Conservation (phyloP, 2,888 invertebrate genomes). For the Sisyra nigra region DNA sequence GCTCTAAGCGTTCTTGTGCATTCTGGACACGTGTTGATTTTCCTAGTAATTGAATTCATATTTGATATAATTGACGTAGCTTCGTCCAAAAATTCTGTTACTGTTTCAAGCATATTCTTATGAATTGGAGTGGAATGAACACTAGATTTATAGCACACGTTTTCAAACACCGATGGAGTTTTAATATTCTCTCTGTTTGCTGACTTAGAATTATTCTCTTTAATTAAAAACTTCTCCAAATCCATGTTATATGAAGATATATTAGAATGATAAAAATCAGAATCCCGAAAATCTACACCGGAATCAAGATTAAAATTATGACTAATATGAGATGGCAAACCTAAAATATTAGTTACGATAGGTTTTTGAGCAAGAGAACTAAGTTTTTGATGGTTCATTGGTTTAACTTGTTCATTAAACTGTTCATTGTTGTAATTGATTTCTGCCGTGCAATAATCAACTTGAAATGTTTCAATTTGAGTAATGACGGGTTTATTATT, state of each 20-base stretch:
- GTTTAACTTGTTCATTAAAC: too few species aligned
- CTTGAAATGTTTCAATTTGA: background rate
- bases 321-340: too few species aligned
- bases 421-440: background rate
- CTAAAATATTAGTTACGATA: too few species aligned
- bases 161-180: conserved; percentile 10
- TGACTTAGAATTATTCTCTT: conserved; percentile 7
- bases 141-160: conserved; percentile 8
- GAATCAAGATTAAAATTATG: too few species aligned
- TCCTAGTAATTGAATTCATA: conserved; percentile 17
- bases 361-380: too few species aligned
- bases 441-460: conserved; percentile 3
- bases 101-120: conserved; percentile 22
- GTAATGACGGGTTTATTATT: background rate
- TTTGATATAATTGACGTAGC: conserved; percentile 25
- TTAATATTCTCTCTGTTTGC: conserved; percentile 9
- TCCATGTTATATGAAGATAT: background rate
- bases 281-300: too few species aligned
- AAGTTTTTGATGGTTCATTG: too few species aligned
- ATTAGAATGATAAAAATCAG: too few species aligned
- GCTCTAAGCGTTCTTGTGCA: conserved; percentile 2
- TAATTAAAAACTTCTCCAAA: background rate
- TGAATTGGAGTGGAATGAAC: conserved; percentile 14
- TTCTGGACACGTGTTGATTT: too few species aligned
- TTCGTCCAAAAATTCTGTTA: conserved; percentile 27